Percentiles rank a stretch among this genome's conserved stretches.
Conservation (phyloP, 2,113 vertebrate genomes). For the Myotis yumanensis region DNA sequence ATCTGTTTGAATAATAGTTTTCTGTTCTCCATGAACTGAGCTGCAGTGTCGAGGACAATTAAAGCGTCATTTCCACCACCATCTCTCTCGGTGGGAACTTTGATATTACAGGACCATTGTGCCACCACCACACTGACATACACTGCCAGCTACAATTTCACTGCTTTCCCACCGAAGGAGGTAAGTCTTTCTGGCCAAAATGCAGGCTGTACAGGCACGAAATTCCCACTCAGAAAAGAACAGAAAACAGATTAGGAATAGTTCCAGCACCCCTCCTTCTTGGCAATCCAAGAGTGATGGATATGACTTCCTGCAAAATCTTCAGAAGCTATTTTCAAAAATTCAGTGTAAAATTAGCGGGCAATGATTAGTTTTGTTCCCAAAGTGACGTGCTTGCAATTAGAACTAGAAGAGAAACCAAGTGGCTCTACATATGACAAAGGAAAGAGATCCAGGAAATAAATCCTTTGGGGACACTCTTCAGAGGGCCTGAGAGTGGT, state of each 20-base stretch:
- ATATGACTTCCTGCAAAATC: conserved; percentile 60
- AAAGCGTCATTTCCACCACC: conserved; percentile 44
- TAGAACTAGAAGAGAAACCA: conserved; percentile 5
- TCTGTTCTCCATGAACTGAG: conserved; percentile 66
- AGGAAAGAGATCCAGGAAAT: background rate
- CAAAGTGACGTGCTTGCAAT: conserved; percentile 42
- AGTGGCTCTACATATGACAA: background rate
- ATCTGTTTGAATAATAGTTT: conserved; percentile 80
- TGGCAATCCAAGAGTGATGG: conserved; percentile 58
- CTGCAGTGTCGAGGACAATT: conserved; percentile 58
- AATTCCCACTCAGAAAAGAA: conserved; percentile 62
- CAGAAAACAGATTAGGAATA: conserved; percentile 68
- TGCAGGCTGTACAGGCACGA: background rate
- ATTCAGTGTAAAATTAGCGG: conserved; percentile 60
- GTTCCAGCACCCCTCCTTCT: conserved; percentile 57
- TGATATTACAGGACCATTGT: background rate
- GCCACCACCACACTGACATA: background rate
- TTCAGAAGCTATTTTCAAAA: conserved; percentile 70
- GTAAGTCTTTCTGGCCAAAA: conserved; percentile 51
- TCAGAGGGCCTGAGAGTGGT: background rate
- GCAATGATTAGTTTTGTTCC: conserved; percentile 46
- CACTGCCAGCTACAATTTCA: conserved; percentile 30
- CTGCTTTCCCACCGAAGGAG: conserved; percentile 12
- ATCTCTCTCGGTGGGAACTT: conserved; percentile 46
- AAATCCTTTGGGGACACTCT: background rate